Conservation (phyloP, 2,797 vertebrate species). For the Garrulus glandarius region DNA sequence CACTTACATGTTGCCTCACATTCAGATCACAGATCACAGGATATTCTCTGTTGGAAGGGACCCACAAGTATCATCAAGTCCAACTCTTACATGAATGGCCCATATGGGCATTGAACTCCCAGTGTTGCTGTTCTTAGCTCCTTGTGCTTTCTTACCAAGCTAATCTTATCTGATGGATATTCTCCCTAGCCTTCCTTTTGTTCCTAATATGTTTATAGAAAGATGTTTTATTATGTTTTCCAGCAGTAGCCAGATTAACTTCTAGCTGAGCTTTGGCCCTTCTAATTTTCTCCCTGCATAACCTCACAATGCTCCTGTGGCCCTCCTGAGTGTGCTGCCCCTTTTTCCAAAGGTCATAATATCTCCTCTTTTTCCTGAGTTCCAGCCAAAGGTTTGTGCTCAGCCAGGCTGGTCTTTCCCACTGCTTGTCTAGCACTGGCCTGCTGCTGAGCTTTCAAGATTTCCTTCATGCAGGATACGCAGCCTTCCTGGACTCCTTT, state of each 20-base stretch:
- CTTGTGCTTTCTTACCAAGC: not conserved
- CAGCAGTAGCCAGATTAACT: not conserved
- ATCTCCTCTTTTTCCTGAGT: not conserved
- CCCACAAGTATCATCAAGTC: not conserved
- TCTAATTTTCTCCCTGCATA: not conserved
- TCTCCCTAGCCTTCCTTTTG: not conserved
- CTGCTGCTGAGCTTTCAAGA: not conserved
- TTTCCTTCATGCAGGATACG: not conserved
- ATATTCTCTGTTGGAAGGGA: not conserved
- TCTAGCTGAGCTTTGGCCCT: not conserved
- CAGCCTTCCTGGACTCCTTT: not conserved
- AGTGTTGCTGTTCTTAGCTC: not conserved
- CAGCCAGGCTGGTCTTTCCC: not conserved
- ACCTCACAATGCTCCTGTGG: not conserved
- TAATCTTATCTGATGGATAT: not conserved
- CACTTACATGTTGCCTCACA: too few relatives aligned
- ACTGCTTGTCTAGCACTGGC: not conserved
- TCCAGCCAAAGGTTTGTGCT: not conserved
- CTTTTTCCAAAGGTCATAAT: not conserved
- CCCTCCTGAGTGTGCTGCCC: not conserved
- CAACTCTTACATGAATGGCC: not conserved
- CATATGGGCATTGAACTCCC: not conserved
- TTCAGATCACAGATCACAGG: not conserved
- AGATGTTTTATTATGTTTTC: not conserved
- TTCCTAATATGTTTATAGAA: not conserved